phyloP scores from a whole-genome alignment of 2,888 invertebrate genomes.

The Pammene aurita region DNA sequence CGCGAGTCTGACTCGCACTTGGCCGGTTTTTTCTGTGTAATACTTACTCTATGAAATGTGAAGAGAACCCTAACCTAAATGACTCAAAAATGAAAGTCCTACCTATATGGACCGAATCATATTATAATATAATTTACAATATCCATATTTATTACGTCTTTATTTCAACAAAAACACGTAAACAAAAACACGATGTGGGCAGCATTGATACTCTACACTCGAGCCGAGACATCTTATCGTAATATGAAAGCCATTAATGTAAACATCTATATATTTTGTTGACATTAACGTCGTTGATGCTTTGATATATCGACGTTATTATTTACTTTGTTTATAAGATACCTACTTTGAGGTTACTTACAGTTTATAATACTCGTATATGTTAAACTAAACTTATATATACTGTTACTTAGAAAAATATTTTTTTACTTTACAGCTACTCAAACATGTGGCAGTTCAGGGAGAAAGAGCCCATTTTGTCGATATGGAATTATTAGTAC shows the following conservation, averaged over 20 bases:
- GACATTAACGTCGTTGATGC: not conserved
- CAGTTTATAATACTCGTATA: too few species aligned
- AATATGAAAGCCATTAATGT: constrained; percentile 12
- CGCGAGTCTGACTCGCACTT: too few species aligned
- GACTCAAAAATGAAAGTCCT: too few species aligned
- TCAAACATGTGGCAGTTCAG: too few species aligned
- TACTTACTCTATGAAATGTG: too few species aligned
- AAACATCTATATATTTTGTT: constrained; percentile 10
- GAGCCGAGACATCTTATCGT: constrained; percentile 3
- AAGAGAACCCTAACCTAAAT: too few species aligned
- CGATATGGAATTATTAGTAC: too few species aligned
- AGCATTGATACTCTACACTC: constrained; percentile 10
- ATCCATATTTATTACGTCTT: not conserved
- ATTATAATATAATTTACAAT: not conserved
- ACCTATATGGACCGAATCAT: too few species aligned
- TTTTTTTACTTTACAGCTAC: not conserved
- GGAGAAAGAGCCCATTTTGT: too few species aligned
- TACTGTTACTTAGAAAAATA: not conserved
- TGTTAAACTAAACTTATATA: not conserved
- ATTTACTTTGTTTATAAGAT: not conserved
- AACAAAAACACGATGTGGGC: constrained; percentile 33
- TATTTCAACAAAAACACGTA: constrained; percentile 19
- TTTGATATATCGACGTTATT: not conserved
- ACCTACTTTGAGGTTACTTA: not conserved
- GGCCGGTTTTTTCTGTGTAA: too few species aligned